These are phyloP conservation scores for Clavelina lepadiformis DNA, from an alignment of 23 tunicate species.

Conservation along the genomic window DNA sequence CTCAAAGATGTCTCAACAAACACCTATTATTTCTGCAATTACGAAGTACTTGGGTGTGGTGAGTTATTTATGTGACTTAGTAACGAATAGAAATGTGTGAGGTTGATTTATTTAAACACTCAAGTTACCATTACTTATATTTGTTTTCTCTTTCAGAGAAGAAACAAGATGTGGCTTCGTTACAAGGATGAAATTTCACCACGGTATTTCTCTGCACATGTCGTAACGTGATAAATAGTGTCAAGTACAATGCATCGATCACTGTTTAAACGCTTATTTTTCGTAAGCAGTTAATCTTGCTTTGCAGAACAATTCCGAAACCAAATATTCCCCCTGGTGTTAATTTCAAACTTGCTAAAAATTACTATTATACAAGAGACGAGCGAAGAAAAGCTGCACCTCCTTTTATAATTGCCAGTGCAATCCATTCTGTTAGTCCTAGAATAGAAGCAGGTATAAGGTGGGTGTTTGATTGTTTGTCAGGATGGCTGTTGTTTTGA, in stretches of 20 bases:
- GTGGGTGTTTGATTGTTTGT: too few relatives aligned
- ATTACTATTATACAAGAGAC: conserved; percentile 84
- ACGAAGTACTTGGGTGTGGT: conserved; percentile 75
- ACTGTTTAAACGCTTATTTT: not conserved
- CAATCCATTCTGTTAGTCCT: conserved; percentile 11
- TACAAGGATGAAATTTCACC: conserved; percentile 84
- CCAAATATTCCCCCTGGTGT: conserved; percentile 84
- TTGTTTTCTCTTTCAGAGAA: conserved; percentile 33
- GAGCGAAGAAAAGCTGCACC: conserved; percentile 59
- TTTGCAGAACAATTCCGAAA: conserved; percentile 71
- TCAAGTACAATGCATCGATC: not conserved
- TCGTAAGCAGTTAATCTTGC: too few relatives aligned
- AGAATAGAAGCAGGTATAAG: conserved; percentile 22
- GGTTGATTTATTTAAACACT: conserved; percentile 1
- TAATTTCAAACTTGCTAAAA: conserved; percentile 46
- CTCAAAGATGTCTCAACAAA: conserved; percentile 51
- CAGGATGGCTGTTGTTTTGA: too few relatives aligned
- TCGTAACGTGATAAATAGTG: not conserved
- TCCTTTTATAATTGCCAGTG: conserved; percentile 29
- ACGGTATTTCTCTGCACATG: conserved; percentile 28
- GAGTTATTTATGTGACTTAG: conserved; percentile 7
- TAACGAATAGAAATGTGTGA: not conserved
- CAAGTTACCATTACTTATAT: not conserved
- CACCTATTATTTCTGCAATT: conserved; percentile 55
- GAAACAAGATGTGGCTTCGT: conserved; percentile 86